phyloP scores from a whole-genome alignment of 2,888 invertebrate species.

The Eueremaeus valkanovi region DNA sequence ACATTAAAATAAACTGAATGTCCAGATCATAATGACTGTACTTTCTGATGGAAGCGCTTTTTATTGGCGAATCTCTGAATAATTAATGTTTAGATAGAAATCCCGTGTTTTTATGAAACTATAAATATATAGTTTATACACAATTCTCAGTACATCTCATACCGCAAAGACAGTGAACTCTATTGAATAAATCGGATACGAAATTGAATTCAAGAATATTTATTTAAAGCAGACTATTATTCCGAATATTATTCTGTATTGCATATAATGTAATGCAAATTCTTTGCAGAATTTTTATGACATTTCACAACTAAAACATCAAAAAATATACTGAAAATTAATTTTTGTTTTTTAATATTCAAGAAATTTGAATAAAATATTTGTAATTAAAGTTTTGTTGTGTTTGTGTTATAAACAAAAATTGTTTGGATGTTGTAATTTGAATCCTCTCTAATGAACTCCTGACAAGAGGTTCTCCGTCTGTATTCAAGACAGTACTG shows the following conservation, averaged over 20 bases:
- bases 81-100: not conserved
- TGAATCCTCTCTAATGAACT: not conserved
- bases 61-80: not conserved
- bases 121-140: too few species aligned
- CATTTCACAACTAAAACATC: not conserved
- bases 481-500: not conserved
- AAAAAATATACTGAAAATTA: not conserved
- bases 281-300: not conserved
- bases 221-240: too few species aligned
- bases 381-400: not conserved
- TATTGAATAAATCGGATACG: too few species aligned
- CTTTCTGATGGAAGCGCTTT: not conserved
- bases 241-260: too few species aligned
- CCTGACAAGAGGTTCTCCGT: not conserved
- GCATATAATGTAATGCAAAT: too few species aligned
- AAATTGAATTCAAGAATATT: too few species aligned
- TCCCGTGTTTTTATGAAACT: too few species aligned
- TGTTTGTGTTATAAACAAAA: not conserved
- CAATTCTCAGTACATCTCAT: too few species aligned
- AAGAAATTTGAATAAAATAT: not conserved
- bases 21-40: too few species aligned
- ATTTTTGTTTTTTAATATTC: not conserved
- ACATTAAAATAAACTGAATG: too few species aligned
- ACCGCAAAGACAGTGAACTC: too few species aligned
- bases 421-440: constrained; percentile 1